phyloP scores from a whole-genome alignment of 2,113 vertebrate species.

The Crotalus viridis region DNA sequence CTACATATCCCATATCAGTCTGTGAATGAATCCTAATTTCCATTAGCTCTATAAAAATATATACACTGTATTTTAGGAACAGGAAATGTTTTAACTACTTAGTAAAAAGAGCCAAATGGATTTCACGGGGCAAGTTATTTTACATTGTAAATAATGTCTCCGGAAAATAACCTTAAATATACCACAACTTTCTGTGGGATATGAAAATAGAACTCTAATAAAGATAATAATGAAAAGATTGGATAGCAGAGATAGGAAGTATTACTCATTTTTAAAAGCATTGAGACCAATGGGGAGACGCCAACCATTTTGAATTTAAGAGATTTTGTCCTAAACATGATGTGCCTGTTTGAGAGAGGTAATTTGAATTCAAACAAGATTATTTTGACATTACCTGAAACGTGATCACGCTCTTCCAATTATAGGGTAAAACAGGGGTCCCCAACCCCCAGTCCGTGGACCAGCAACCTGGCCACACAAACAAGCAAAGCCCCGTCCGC shows the following conservation, averaged over 20 bases:
- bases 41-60: not conserved
- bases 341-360: not conserved
- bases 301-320: not conserved
- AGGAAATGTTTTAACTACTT: not conserved
- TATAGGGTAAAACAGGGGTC: not conserved
- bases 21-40: not conserved
- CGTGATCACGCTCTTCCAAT: not conserved
- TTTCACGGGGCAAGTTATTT: not conserved
- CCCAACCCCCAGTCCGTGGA: too few species aligned
- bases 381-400: not conserved
- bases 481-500: too few species aligned
- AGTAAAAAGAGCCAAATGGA: not conserved
- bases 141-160: not conserved
- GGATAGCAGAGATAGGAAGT: not conserved
- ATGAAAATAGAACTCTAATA: not conserved
- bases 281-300: not conserved
- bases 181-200: not conserved
- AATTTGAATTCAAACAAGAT: not conserved
- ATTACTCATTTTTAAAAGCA: not conserved
- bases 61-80: not conserved
- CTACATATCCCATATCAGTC: not conserved
- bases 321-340: not conserved
- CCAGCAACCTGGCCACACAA: too few species aligned
- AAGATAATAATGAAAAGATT: not conserved
- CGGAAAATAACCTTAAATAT: not conserved